These are phyloP conservation scores for Dinothrombium tinctorium DNA, from an alignment of 1,140 invertebrate species.

Conservation along the genomic window DNA sequence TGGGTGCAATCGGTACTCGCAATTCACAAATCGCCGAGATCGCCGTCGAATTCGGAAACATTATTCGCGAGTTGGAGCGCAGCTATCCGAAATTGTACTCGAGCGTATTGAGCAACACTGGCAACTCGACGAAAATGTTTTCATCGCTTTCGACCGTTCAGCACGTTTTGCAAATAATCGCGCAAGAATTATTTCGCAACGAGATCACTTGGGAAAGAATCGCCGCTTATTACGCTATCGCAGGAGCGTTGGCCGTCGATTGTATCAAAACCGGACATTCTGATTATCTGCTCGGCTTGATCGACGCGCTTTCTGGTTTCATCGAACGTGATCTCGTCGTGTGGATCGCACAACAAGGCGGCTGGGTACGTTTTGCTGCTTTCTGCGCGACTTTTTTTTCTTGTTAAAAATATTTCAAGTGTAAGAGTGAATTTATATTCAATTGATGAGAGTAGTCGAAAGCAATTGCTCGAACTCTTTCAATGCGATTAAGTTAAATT, in stretches of 20 bases:
- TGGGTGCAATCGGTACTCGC: no score
- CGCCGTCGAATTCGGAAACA: no score
- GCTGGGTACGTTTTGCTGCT: slow-evolving; percentile 40
- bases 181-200: slow-evolving; percentile 28
- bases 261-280: slow-evolving; percentile 26
- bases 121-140: slow-evolving; percentile 16
- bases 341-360: slow-evolving; percentile 44
- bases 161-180: slow-evolving; percentile 30
- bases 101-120: no score
- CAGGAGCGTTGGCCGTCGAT: slow-evolving; percentile 40
- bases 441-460: no score
- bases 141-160: slow-evolving; percentile 29
- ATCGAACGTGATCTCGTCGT: slow-evolving; percentile 38
- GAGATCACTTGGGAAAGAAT: slow-evolving; percentile 38
- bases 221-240: slow-evolving; percentile 37
- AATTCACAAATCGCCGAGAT: no score
- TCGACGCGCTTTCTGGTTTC: slow-evolving; percentile 33
- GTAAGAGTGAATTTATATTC: no score
- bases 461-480: no score
- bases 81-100: no score
- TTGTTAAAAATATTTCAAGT: no score
- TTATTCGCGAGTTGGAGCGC: no score
- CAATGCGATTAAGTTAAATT: no score
- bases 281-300: slow-evolving; percentile 34
- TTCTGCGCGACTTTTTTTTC: no score